Conservation (phyloP, 2,797 vertebrate species). For the Molossus alvarezi region DNA sequence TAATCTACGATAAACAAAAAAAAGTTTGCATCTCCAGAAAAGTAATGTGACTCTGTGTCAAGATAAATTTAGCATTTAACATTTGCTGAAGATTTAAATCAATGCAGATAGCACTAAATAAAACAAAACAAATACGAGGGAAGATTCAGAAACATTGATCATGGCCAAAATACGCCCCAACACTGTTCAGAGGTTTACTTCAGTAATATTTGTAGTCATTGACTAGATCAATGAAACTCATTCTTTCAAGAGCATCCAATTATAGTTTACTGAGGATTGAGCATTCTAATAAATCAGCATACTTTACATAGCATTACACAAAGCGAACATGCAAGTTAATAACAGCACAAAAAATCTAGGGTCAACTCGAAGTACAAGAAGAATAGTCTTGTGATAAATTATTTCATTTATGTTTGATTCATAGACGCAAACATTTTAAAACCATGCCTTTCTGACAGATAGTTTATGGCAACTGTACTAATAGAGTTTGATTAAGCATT, state of each 20-base stretch:
- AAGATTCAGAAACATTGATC: conserved; percentile 97
- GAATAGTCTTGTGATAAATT: conserved; percentile 82
- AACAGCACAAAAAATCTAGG: conserved; percentile 85
- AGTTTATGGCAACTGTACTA: conserved; percentile 85
- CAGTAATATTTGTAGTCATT: conserved; percentile 96
- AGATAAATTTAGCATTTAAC: conserved; percentile 94
- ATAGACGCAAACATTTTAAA: conserved; percentile 81
- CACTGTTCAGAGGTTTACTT: conserved; percentile 95
- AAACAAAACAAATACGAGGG: conserved; percentile 91
- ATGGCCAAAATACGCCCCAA: conserved; percentile 94
- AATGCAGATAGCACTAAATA: conserved; percentile 94
- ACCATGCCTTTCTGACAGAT: conserved; percentile 79
- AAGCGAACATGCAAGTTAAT: conserved; percentile 93
- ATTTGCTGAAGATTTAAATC: conserved; percentile 94
- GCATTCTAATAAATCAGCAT: conserved; percentile 96
- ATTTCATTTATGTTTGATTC: conserved; percentile 84
- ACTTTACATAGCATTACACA: conserved; percentile 94
- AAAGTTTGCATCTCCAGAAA: conserved; percentile 89
- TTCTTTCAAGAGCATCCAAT: conserved; percentile 99
- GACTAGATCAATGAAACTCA: conserved; percentile 99
- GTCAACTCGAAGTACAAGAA: conserved; percentile 77
- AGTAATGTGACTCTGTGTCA: conserved; percentile 94
- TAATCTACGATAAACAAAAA: conserved; percentile 89
- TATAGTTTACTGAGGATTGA: conserved; percentile 96
- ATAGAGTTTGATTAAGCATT: conserved; percentile 91